Evolutionary conservation across 1,140 invertebrate genomes (phyloP), one percentile per base, ranked within the genome.

Genomic region (Cotesia typhae): DNA sequence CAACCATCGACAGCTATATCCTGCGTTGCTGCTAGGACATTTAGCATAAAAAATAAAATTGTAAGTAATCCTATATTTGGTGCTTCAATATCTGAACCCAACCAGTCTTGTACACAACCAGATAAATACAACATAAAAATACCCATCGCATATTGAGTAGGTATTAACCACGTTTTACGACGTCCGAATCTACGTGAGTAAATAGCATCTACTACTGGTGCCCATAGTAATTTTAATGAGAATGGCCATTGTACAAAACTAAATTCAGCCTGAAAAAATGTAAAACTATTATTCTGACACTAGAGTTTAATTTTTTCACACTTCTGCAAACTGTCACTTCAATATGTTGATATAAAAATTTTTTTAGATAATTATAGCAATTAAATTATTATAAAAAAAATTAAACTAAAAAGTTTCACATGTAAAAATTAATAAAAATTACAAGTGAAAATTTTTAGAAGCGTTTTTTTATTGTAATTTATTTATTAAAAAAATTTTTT

Each of bases 1-100:
- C 98, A 99, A 3, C 98, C 98, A 90, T 99, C 98, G 1, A 99
- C 98, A 68, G 97, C 98, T 82, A 99, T 99, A 87, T 99, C 98
- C 88, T 99, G 98, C 28, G 98, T 99, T 1, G 98, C 98, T 10
- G 97, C 98, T 65, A 99, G 88, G 79, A 99, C 98, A 80, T 98
- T 99, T 1, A 99, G 88, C 66, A 90, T 88, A 81, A 99, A 95
- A 88, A 99, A 99, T 63, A 96, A 89, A 20, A 90, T 77, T 5
- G 97, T 98, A 4, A 99, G 86, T 37, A 94, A 82, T 37, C 88
- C 88, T 66, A 99, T 94, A 81, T 94, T 93, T 0, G 96, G 95
- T n/a, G 89, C 80, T 2, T 79, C 80, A 0, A 85, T 85, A 47
- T 90, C 85, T 7, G 90, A 87, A 9, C 94, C 94, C 28, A 98